These are phyloP conservation scores for Bursaphelenchus okinawaensis DNA, from an alignment of 2,888 invertebrate genomes.

Conservation along the genomic window DNA sequence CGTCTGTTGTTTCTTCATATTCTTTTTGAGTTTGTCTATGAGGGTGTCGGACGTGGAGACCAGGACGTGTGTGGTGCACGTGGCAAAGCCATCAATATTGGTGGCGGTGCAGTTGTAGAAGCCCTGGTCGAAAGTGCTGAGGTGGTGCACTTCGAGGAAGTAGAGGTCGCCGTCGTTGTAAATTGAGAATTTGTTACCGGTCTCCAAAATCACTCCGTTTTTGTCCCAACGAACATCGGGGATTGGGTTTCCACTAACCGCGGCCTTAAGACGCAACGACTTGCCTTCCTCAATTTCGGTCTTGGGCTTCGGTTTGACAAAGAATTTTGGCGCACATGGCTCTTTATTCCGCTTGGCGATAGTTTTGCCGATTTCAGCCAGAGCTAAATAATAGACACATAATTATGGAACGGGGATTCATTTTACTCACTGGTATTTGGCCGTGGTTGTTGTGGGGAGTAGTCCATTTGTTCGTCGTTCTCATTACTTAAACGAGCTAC, in stretches of 20 bases:
- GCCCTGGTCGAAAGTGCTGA: constrained; percentile 46
- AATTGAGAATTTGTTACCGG: constrained; percentile 58
- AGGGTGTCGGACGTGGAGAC: constrained; percentile 32
- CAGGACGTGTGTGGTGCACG: constrained; percentile 52
- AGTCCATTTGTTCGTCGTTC: constrained; percentile 9
- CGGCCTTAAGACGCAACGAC: constrained; percentile 53
- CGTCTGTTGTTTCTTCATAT: constrained; percentile 34
- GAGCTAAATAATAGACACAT: constrained; percentile 7
- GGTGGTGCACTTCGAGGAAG: constrained; percentile 56
- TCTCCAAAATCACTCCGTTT: constrained; percentile 53
- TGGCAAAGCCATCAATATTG: constrained; percentile 53
- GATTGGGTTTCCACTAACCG: constrained; percentile 53
- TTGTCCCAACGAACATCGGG: constrained; percentile 53
- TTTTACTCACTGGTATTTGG: constrained; percentile 9
- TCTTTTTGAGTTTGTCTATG: constrained; percentile 29
- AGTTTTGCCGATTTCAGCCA: constrained; percentile 51
- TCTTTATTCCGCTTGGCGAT: constrained; percentile 42
- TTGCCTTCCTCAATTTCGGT: constrained; percentile 55
- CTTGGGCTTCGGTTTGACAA: constrained; percentile 49
- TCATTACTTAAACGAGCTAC: constrained; percentile 18
- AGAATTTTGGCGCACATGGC: constrained; percentile 51
- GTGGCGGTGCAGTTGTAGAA: constrained; percentile 57
- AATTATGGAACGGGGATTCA: background rate
- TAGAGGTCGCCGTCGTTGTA: constrained; percentile 58
- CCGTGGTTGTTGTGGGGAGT: background rate